Base-by-base conservation (phyloP, 1,140 invertebrate genomes). In the Heliconius hewitsoni region DNA sequence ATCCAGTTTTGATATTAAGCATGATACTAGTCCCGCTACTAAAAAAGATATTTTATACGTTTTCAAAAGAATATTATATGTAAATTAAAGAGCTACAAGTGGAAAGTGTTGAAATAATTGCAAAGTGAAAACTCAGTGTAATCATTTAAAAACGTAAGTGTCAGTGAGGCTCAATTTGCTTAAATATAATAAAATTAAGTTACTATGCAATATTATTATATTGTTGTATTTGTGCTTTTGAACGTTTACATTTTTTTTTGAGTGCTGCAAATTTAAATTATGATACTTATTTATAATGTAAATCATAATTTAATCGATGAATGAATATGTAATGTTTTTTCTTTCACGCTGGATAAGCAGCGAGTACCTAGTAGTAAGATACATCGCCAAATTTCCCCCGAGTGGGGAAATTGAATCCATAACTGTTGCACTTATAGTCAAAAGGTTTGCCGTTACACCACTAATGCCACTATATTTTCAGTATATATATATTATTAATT, bases 101-200 rank as follows among this genome's bases (percentile, higher is more conserved):
- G 50, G 50, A 52, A 52, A 52, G 50, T 52, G 50, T 52, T 19
- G 18, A 52, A 52, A 1, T 52, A 8, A 8, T 19, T 57, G 55
- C 9, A 57, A 57, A 57, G 55, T 57, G 55, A n/a, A 23, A 57
- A 57, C 8, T 57, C 8, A 66, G 27, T 66, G 27, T 27, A 66
- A 16, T 13, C 27, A 23, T 66, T 3, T 66, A 16, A 11, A n/a
- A 23, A n/a, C n/a, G 1, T 1, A n/a, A 66, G 60, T 66, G 60
- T 66, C 27, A 66, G 60, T 66, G 60, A 66, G 60, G 60, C 60
- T 66, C 60, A 66, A 66, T 66, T 66, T 66, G 60, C 60, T 66
- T 27, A 66, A n/a, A 30, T 66, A 66, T 66, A 13, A 30, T 66
- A 13, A 66, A 66, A 13, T 66, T 66, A 66, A 66, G 9, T 66